A percentile compares a stretch with the other conserved stretches of the same genome.
Evolutionary conservation across 2,888 invertebrate species (phyloP).

Genomic region (Drosophila anceps): DNA sequence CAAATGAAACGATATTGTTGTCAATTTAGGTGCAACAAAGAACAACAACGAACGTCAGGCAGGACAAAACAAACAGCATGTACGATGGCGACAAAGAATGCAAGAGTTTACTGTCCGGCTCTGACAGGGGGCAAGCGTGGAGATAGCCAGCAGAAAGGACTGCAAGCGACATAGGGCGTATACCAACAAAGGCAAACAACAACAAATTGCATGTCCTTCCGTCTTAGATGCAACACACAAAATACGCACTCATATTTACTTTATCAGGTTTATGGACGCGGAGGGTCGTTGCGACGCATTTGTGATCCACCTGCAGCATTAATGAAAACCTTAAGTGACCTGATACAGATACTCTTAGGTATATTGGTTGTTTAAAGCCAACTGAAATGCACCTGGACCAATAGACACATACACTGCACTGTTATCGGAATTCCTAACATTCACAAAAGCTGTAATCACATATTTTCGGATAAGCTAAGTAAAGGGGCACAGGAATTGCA

Average conservation of each 20-base stretch:
- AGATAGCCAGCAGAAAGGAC: slow-evolving; percentile 25
- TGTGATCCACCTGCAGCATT: slow-evolving; percentile 47
- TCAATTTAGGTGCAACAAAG: slow-evolving; percentile 80
- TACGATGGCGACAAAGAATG: slow-evolving; percentile 60
- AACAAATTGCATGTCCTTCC: slow-evolving; percentile 80
- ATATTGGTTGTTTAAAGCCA: slow-evolving; percentile 10
- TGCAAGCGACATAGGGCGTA: slow-evolving; percentile 19
- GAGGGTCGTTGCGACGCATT: slow-evolving; percentile 1
- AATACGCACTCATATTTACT: slow-evolving; percentile 79
- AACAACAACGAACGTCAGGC: slow-evolving; percentile 65
- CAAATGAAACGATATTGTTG: slow-evolving; percentile 80
- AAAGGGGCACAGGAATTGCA: background rate
- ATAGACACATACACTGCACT: slow-evolving; percentile 27
- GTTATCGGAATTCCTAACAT: slow-evolving; percentile 1
- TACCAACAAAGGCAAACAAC: slow-evolving; percentile 73
- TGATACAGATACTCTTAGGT: slow-evolving; percentile 51
- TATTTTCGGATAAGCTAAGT: background rate
- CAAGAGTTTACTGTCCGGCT: slow-evolving; percentile 9
- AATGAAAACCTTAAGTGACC: slow-evolving; percentile 73
- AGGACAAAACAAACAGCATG: slow-evolving; percentile 78
- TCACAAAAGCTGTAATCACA: background rate
- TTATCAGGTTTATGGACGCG: slow-evolving; percentile 26
- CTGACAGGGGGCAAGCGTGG: background rate
- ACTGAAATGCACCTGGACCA: slow-evolving; percentile 30
- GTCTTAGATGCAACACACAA: slow-evolving; percentile 73